A percentile compares a stretch with the other conserved stretches of the same genome.
These are phyloP conservation scores for Piscicola geometra DNA, from an alignment of 2,888 invertebrate genomes.

Conservation along the genomic window DNA sequence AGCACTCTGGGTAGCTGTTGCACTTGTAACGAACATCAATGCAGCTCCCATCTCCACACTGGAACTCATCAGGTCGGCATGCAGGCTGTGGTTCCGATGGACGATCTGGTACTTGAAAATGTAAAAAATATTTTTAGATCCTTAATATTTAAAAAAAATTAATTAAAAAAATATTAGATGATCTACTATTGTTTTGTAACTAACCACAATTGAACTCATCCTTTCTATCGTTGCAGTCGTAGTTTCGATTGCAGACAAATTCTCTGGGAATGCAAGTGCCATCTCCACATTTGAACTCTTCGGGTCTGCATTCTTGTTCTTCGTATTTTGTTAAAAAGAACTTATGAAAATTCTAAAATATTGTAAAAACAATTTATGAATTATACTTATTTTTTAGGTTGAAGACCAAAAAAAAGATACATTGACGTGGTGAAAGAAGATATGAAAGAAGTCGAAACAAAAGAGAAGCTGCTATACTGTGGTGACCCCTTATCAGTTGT, in stretches of 20 bases:
- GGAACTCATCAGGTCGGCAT: conserved; percentile 38
- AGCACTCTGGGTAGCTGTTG: conserved; percentile 87
- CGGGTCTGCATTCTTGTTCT: neutral
- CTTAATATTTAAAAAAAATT: no score
- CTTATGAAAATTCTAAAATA: neutral
- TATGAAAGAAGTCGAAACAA: no score
- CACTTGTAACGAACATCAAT: conserved; percentile 53
- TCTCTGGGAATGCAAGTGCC: conserved; percentile 70
- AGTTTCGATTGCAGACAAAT: conserved; percentile 73
- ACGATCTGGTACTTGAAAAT: no score
- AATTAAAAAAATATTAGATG: no score
- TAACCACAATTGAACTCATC: conserved; percentile 61
- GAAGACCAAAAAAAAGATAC: no score
- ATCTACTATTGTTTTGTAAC: neutral
- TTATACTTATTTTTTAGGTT: no score
- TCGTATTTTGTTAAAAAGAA: no score
- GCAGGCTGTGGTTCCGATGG: neutral
- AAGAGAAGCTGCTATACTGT: no score
- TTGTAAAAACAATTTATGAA: no score
- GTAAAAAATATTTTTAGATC: no score
- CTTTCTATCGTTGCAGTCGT: conserved; percentile 65
- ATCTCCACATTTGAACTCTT: conserved; percentile 38
- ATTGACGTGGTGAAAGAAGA: no score
- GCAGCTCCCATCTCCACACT: conserved; percentile 40
- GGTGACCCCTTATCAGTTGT: no score